Evolutionary conservation across 92 coral and sea anemone species (phyloP), one percentile per base, ranked within the genome.

Genomic region (Porites cylindrica): DNA sequence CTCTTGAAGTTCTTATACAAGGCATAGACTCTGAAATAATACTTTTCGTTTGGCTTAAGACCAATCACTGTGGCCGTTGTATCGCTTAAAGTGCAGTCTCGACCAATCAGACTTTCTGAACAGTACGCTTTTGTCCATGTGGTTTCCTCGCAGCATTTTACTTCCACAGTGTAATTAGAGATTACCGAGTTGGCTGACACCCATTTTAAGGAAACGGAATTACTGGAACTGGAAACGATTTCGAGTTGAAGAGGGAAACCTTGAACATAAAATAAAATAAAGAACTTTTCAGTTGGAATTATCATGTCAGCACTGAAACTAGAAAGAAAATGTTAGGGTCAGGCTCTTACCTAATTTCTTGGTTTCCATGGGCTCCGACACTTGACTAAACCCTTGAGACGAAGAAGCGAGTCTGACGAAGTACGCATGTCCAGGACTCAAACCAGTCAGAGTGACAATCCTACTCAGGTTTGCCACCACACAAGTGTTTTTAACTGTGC

Each of bases 21-120:
- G 0, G 65, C 80, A 51, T 73, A 83, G 50, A 83, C 87, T 63
- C 87, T 74, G 61, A 83, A 83, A 72, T 19, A 47, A 83, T 83
- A 83, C 58, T 38, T n/a, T 21, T 3, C n/a, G 14, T 62, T 62
- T 26, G 52, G 7, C 51, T 62, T 65, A 21, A 83, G 80, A 64
- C 73, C 81, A 50, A 64, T 83, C 64, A 83, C 87, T 11, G 74
- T 83, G n/a, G 81, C 65, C 24, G 62, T 63, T 4, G 72, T 83
- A 74, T 74, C 29, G 60, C 74, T 74, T 3, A 83, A 73, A 43
- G 80, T 73, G 17, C 87, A 83, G 29, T 73, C 87, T 24, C 17
- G 50, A 21, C 66, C 87, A 74, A 47, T 7, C 53, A 83, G 72
- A 62, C 63, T 74, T 61, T 83, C 87, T 52, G 26, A 23, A 73